These are phyloP conservation scores for Dendrolimus pini DNA, from an alignment of 2,888 invertebrate species.

Conservation along the genomic window DNA sequence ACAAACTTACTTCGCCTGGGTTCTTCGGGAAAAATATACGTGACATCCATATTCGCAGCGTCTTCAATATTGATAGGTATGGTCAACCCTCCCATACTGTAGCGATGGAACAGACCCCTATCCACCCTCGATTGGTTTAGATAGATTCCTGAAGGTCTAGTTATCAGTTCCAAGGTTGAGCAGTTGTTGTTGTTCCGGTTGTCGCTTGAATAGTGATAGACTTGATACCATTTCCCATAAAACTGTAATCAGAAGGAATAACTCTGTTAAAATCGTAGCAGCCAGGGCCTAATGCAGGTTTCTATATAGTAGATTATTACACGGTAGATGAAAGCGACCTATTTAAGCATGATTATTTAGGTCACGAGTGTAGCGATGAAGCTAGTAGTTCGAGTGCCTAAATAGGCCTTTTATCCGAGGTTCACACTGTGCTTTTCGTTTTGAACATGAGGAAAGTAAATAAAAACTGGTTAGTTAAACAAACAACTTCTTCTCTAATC, in stretches of 20 bases:
- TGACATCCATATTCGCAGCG: conserved; percentile 36
- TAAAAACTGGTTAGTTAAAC: too few relatives aligned
- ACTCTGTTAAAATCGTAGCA: too few relatives aligned
- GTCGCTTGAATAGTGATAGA: conserved; percentile 52
- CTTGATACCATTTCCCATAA: conserved; percentile 54
- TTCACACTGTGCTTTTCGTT: too few relatives aligned
- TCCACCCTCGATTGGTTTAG: conserved; percentile 55
- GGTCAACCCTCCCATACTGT: conserved; percentile 37
- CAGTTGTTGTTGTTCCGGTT: conserved; percentile 48
- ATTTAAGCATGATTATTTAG: too few relatives aligned
- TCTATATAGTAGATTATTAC: too few relatives aligned
- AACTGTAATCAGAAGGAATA: conserved; percentile 34
- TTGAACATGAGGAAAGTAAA: too few relatives aligned
- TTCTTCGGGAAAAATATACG: conserved; percentile 41
- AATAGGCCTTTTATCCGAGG: too few relatives aligned
- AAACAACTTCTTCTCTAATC: too few relatives aligned
- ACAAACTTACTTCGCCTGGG: conserved; percentile 49
- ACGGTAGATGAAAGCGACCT: too few relatives aligned
- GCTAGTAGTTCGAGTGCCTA: too few relatives aligned
- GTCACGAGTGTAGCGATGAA: too few relatives aligned
- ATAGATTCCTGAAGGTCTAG: conserved; percentile 36
- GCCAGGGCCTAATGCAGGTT: too few relatives aligned
- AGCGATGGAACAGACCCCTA: conserved; percentile 48
- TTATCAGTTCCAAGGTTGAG: conserved; percentile 39
- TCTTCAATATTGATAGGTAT: conserved; percentile 33